Evolutionary conservation across 2,113 vertebrate species (phyloP), one percentile per base, ranked within the genome.

Genomic region (Ovis canadensis): DNA sequence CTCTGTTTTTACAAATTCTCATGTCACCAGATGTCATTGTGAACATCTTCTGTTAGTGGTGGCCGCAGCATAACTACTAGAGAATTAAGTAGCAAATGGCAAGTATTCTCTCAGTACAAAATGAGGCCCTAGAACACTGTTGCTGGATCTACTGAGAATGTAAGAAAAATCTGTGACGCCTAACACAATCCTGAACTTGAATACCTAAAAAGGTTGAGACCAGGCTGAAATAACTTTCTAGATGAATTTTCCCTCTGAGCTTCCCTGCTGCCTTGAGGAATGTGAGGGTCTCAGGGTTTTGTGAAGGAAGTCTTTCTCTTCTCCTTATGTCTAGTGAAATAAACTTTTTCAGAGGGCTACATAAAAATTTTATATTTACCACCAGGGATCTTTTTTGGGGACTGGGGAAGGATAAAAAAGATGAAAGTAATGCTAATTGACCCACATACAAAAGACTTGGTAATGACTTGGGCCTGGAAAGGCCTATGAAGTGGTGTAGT

Each of bases 251-350:
- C 31, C 10, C 16, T 50, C 21, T 81, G 3, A 64, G 1, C 31
- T 21, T 59, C 17, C 14, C 7, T 29, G 36, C 2, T 91, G 7
- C 62, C 29, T 25, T 48, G 10, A 74, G 50, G 54, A 83, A 80
- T 2, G 5, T 15, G 23, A 48, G 36, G 10, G 1, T 13, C 17
- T 81, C 16, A 21, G 7, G 0, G 6, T 27, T 36, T 27, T 8
- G 0, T 36, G 16, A 43, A 36, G 11, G 4, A 0, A n/a, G 0
- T 64, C 14, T 59, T 59, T 83, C 33, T 6, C 43, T 52, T 64
- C 9, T 50, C 17, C 4, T 85, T 52, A 91, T 43, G 29, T 27
- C 19, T 62, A 62, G 7, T 7, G 55, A 88, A 52, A 91, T 33
- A 23, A 89, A 74, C 13, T 31, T 60, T 57, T 60, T 57, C 14